Evolutionary conservation across 1,140 invertebrate genomes (phyloP), one percentile per base, ranked within the genome.

Genomic region (Scaptomyza montana): DNA sequence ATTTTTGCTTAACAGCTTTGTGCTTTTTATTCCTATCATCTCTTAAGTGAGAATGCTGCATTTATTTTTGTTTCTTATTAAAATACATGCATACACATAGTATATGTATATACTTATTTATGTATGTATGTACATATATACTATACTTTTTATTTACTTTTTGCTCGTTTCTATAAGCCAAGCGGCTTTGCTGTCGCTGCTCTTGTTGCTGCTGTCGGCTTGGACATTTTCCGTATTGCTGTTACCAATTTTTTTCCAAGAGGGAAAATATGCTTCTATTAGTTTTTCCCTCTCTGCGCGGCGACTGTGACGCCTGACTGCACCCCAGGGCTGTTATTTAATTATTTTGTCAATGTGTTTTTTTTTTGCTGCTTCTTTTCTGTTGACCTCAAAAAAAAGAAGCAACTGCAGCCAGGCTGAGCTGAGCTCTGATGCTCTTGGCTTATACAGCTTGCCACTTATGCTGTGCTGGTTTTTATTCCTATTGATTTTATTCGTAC

Each of bases 11-110:
- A 64, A 82, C 63, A 75, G 78, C 76, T 86, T 76, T 75, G 64
- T 77, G 78, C 81, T 81, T 81, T 86, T 87, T 87, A 87, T 86
- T 86, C 82, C 76, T 81, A 76, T 89, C 84, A 87, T 89, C 84
- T 87, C 84, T 82, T 87, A 89, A 87, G 84, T 79, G 84, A 68
- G 65, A 61, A 69, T 73, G 72, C 76, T 82, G 82, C 76, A 82
- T 89, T 89, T 89, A 89, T 87, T 87, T 72, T 74, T 78, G 82
- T 77, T 73, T 47, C 56, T 53, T 68, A 30, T 67, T 59, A 43
- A 43, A 43, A 43, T 3, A 43, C 10, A n/a, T 28, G 30, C 47
- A 30, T 5, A 41, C 39, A 51, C 63, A 50, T 71, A 33, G 33
- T 43, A 56, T n/a, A 59, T 46, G 21, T 43, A 43, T n/a, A 59